Base-by-base conservation (phyloP, 2,113 vertebrate species). In the Monopterus albus region DNA sequence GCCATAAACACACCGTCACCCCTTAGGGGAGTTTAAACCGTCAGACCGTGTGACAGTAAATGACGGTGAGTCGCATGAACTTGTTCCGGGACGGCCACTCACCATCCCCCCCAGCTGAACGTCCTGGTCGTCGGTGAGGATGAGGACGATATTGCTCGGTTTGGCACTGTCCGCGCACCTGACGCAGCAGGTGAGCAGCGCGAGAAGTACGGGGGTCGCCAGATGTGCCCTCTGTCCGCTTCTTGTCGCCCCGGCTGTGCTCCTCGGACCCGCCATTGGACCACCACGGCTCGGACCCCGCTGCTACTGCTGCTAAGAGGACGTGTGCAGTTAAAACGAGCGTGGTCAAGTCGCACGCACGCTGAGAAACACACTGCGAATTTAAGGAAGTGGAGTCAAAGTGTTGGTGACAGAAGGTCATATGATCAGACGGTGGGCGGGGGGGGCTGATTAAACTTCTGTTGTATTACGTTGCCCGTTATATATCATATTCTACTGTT, bases 61-160 rank as follows among this genome's bases (percentile, higher is more conserved):
- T n/a, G n/a, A n/a, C n/a, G n/a, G n/a, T n/a, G n/a, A n/a, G n/a
- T n/a, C n/a, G n/a, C n/a, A n/a, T n/a, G n/a, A n/a, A n/a, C n/a
- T n/a, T n/a, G n/a, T 7, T 21, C 17, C 15, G 4, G 25, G 15
- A 1, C 18, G 4, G 10, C 3, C 0, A 76, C 94, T 93, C 83
- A 95, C 94, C 94, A 94, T 88, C 13, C 94, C 94, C 15, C 93
- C 93, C 28, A 95, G 81, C 33, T 65, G 46, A 0, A 92, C 76
- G 8, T 95, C 94, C 86, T 95, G 94, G 62, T 95, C 94, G 76
- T 95, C 94, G 14, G 91, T 79, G 5, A 95, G 70, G 62, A 95
- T 91, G 4, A 95, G 84, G 5, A 95, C 47, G 51, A 95, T 78
- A 82, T 95, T 95, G 77, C 72, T 88, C 10, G 23, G 49, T 17